Evolutionary conservation across 2,113 vertebrate genomes (phyloP), one percentile per base, ranked within the genome.

Genomic region (Litocranius walleri): DNA sequence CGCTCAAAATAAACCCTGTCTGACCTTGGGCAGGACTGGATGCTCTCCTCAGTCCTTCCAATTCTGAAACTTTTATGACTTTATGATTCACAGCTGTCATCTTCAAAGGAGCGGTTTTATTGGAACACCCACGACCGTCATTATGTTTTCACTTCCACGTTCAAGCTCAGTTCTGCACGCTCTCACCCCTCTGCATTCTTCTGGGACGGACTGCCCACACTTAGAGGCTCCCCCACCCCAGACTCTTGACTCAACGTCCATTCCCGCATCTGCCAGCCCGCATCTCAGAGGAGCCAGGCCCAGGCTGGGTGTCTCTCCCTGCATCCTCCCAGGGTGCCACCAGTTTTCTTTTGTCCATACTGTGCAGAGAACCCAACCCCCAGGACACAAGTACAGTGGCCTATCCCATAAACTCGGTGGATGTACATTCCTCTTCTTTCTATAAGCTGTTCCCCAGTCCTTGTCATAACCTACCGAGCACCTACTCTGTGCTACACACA

Each of bases 361-460:
- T 33, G 83, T 48, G 59, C 62, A 80, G 87, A 88, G 61, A 90
- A 84, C 30, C 33, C 87, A 54, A 40, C n/a, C 82, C 36, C 40
- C 67, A 80, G 87, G 94, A 93, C 16, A 80, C 59, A 78, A 96
- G 71, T 2, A 43, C 30, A 74, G 50, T 6, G 21, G 67, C 11
- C 92, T 57, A 96, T 23, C 89, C 90, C 90, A 88, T 90, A 87
- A 84, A 93, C 93, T 48, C 6, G 36, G 89, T 40, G 54, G 67
- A 43, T 5, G 21, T 13, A 43, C 27, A 48, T 87, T 71, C 62
- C 82, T 61, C 40, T 17, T 86, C 30, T 82, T 81, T 82, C 52
- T 21, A 43, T 40, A 40, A 36, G 25, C 86, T 74, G 36, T 27
- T 67, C 54, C 62, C 71, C 7, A 80, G 57, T 83, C 12, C 52